phyloP scores from a whole-genome alignment of 2,797 vertebrate genomes.

The Hyperoplus immaculatus region DNA sequence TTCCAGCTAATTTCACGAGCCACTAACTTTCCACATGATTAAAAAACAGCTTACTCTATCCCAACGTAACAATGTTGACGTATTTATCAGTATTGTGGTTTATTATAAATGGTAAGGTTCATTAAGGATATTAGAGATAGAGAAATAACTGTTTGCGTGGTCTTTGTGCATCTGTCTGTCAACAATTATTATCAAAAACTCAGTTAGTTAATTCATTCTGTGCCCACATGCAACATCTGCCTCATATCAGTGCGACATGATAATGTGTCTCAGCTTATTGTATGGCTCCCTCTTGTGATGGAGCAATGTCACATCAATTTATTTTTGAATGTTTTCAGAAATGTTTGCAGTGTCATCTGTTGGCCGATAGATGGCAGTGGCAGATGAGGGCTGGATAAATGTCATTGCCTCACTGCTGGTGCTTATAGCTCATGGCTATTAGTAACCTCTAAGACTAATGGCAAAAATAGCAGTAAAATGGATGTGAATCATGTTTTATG shows the following conservation, averaged over 20 bases:
- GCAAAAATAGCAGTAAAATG: constrained; percentile 1
- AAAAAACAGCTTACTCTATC: neutral
- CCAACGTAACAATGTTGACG: too few species aligned
- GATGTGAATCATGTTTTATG: neutral
- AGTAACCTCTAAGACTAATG: neutral
- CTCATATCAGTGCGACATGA: neutral
- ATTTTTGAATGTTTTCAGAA: neutral
- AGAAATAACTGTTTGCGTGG: neutral
- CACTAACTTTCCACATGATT: neutral
- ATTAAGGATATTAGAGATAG: too few species aligned
- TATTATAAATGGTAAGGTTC: too few species aligned
- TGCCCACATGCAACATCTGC: neutral
- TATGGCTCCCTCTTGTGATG: constrained; percentile 74
- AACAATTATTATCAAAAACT: neutral
- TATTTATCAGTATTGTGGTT: too few species aligned
- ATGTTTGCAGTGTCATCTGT: constrained; percentile 19
- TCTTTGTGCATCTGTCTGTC: neutral
- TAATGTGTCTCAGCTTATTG: neutral
- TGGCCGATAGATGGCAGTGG: constrained; percentile 70
- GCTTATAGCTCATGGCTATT: neutral
- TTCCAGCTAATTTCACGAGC: neutral
- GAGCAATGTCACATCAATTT: constrained; percentile 9
- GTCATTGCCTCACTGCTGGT: neutral
- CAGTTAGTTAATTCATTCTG: too few species aligned
- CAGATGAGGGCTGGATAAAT: constrained; percentile 14